Evolutionary conservation across 2,797 vertebrate genomes (phyloP).

Genomic region (Melanotaenia boesemani): DNA sequence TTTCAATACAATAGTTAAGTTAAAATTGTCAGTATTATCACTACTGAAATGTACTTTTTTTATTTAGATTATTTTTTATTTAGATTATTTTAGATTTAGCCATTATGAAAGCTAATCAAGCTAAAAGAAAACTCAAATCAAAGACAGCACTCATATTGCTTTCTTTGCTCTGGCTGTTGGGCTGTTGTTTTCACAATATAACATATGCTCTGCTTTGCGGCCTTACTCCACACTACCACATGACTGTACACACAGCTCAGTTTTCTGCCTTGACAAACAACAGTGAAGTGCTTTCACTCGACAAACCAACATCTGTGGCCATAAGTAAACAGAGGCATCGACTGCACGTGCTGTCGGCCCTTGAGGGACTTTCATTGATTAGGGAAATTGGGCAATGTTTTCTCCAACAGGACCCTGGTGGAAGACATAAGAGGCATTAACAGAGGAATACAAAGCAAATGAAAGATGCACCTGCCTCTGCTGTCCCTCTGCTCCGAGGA

Average conservation of each 20-base stretch:
- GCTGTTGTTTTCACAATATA: neutral
- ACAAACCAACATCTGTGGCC: conserved; percentile 69
- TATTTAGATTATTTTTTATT: too few species aligned
- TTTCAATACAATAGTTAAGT: neutral
- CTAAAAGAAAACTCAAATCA: neutral
- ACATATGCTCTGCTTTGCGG: neutral
- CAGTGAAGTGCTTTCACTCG: conserved; percentile 53
- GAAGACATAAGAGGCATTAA: conserved; percentile 70
- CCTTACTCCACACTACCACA: neutral
- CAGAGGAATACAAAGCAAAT: conserved; percentile 67
- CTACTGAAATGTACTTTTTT: too few species aligned
- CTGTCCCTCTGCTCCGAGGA: conserved; percentile 33
- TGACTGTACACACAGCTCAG: conserved; percentile 32
- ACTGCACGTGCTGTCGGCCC: conserved; percentile 45
- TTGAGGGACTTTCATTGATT: conserved; percentile 71
- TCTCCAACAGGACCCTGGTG: conserved; percentile 66
- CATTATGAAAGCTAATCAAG: neutral
- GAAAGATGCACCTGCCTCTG: conserved; percentile 64
- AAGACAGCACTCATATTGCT: too few species aligned
- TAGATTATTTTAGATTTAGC: too few species aligned
- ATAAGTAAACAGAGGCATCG: conserved; percentile 59
- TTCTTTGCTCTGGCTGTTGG: neutral
- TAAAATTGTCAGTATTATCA: neutral
- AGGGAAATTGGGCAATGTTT: conserved; percentile 72
- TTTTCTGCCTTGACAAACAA: conserved; percentile 44